Evolutionary conservation across 1,140 invertebrate genomes (phyloP), one percentile per base, ranked within the genome.

Genomic region (Temnothorax longispinosus): DNA sequence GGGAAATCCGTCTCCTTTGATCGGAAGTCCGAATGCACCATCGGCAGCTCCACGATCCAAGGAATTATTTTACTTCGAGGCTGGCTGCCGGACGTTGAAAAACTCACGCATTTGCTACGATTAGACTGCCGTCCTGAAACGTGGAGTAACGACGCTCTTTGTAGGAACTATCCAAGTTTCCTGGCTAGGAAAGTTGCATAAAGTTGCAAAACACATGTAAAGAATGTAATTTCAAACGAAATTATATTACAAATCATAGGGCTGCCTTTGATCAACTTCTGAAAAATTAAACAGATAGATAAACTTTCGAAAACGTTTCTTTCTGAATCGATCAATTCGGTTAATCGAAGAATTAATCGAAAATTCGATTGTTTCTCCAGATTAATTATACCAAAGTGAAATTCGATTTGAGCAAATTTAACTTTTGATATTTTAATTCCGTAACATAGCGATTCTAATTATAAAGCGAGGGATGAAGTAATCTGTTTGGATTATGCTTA

Each of bases 91-190:
- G 56, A 52, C 5, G 35, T 44, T 10, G 50, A 69, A 35, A 54
- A 77, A n/a, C 71, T 58, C 32, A 5, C n/a, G 44, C n/a, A 41
- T 50, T 77, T 81, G 65, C 35, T 86, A 80, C 74, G 52, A 89
- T 93, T 90, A 93, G 77, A 92, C 86, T 8, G 75, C 87, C 47
- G 92, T 93, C 85, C 93, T 94, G 86, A 50, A 90, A 93, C 13
- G 54, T 52, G n/a, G 47, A 50, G 18, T 21, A 18, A 74, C 0
- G 11, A 58, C 58, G 4, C 18, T 54, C 65, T 58, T 18, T n/a
- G 15, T 18, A 3, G 10, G 7, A 52, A 18, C 21, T 21, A 50
- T 21, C 1, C 15, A 0, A 0, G 21, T 78, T 78, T 38, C 18
- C 1, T 3, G 8, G 4, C 13, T 35, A 58, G 13, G 13, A 69